Evolutionary conservation across 2,797 vertebrate species (phyloP), one percentile per base, ranked within the genome.

Genomic region (Sylvilagus floridanus): DNA sequence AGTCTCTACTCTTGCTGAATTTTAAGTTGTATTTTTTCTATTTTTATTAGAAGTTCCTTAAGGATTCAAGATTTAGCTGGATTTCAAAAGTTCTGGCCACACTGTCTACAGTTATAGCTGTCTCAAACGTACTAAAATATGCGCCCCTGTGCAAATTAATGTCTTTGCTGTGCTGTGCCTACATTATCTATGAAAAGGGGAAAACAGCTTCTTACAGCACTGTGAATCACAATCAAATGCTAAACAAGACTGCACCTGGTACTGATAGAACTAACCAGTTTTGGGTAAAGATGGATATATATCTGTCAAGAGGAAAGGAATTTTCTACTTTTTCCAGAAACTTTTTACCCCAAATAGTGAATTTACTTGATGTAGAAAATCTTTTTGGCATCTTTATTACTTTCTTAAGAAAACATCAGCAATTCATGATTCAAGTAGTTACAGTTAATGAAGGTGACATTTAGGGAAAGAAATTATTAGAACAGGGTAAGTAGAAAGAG

Each of bases 381-480:
- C 2, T 30, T 42, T 89, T 13, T 69, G 50, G 10, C 63, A 93
- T 75, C 47, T 92, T 86, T 89, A 87, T 11, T 86, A 68, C 30
- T 92, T 84, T 57, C 50, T 83, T 37, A 66, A 89, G 47, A 79
- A 50, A 12, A 82, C 37, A 85, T 76, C 69, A 91, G 87, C 7
- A 68, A 72, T 42, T 92, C 10, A 57, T 17, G 42, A 96, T 54
- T 95, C 85, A 95, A 47, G 50, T 47, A 77, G 62, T 89, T 85
- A 75, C 4, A 95, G 21, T 75, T 95, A 86, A 91, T 0, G 76
- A 30, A 94, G 62, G 60, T 96, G 83, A 92, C 62, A 62, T 62
- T 81, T 42, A 76, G 2, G 92, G 37, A 95, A 73, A 92, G 24
- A 54, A 93, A 73, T 81, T 92, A 96, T 90, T 89, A 96, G 78